phyloP scores from a whole-genome alignment of 2,797 vertebrate genomes.

The Kryptopterus vitreolus region DNA sequence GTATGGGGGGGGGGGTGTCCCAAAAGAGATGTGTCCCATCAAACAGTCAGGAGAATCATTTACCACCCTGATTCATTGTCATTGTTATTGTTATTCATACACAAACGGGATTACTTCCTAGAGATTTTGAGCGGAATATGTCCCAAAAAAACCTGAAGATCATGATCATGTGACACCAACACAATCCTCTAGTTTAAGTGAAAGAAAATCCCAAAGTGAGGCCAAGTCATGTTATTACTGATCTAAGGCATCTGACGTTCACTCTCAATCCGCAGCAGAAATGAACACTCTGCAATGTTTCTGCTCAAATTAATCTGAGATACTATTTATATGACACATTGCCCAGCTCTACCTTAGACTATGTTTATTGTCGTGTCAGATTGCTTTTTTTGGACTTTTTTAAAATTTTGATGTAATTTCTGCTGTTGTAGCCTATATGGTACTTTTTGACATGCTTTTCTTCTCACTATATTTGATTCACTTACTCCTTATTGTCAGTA shows the following conservation, averaged over 20 bases:
- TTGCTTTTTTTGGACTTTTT: neutral
- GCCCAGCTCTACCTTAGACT: too few relatives aligned
- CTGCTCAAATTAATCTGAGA: neutral
- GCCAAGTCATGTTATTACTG: neutral
- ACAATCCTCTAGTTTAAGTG: neutral
- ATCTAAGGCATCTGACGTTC: neutral
- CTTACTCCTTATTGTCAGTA: too few relatives aligned
- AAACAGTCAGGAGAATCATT: neutral
- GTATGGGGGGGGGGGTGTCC: neutral
- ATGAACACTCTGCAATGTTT: neutral
- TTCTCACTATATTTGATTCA: neutral
- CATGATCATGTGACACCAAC: neutral
- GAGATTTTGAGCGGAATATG: neutral
- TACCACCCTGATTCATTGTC: neutral
- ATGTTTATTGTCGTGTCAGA: neutral
- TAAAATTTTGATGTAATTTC: neutral
- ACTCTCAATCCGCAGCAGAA: neutral
- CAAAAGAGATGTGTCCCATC: neutral
- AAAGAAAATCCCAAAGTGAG: neutral
- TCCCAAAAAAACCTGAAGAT: neutral
- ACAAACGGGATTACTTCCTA: neutral
- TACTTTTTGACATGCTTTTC: neutral
- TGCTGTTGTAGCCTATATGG: neutral
- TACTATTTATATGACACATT: too few relatives aligned
- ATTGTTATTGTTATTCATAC: neutral